These are phyloP conservation scores for Abrostola triplasia DNA, from an alignment of 2,888 invertebrate species.

Conservation along the genomic window DNA sequence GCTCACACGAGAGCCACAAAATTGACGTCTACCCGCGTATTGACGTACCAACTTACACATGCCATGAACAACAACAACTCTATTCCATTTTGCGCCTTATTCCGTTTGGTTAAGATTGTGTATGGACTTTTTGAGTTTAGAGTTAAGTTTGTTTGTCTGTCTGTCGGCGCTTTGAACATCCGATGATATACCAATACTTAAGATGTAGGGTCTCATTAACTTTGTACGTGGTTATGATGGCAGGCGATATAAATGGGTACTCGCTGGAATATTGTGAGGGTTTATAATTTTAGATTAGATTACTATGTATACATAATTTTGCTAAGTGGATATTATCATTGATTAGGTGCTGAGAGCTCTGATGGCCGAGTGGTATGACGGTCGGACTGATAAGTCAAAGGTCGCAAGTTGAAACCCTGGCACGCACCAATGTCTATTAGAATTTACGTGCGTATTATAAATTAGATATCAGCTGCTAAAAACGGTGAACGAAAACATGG, in stretches of 20 bases:
- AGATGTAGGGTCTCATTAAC: conserved; percentile 61
- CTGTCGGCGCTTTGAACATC: conserved; percentile 57
- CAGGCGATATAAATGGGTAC: conserved; percentile 44
- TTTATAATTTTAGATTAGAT: conserved; percentile 31
- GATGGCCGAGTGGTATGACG: too few relatives aligned
- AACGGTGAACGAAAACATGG: too few relatives aligned
- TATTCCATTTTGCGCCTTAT: conserved; percentile 27
- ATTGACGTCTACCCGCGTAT: conserved; percentile 54
- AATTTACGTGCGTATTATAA: too few relatives aligned
- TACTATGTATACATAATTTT: conserved; percentile 40
- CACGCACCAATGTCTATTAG: too few relatives aligned
- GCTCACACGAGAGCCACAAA: conserved; percentile 51
- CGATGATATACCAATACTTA: conserved; percentile 62
- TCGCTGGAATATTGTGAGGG: conserved; percentile 25
- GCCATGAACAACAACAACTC: background rate
- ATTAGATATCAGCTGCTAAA: too few relatives aligned
- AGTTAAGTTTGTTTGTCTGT: conserved; percentile 34
- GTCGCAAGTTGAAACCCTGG: too few relatives aligned
- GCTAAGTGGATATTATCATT: background rate
- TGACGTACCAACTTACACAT: conserved; percentile 39
- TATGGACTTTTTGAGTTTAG: background rate
- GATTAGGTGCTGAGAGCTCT: too few relatives aligned
- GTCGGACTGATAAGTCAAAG: too few relatives aligned
- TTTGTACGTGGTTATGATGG: conserved; percentile 57
- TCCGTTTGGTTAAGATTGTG: background rate